Evolutionary conservation across 2,797 vertebrate genomes (phyloP).

Genomic region (Calcarius lapponicus): DNA sequence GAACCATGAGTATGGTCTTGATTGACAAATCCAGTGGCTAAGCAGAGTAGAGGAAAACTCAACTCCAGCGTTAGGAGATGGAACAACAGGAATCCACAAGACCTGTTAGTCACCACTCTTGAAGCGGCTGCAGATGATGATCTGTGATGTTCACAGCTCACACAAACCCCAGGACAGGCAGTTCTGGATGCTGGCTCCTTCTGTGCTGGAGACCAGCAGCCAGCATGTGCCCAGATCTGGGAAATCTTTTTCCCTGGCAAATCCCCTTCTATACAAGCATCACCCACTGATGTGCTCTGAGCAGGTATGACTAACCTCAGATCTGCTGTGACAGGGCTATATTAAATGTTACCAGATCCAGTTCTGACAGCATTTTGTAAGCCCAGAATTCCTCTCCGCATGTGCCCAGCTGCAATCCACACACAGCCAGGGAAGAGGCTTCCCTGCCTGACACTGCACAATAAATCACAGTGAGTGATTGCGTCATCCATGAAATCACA

Average conservation of each 20-base stretch:
- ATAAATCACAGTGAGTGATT: background rate
- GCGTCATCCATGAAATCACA: background rate
- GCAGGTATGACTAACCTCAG: background rate
- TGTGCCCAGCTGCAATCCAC: rapidly evolving
- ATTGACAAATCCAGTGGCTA: rapidly evolving
- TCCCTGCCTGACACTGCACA: background rate
- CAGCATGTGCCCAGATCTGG: rapidly evolving
- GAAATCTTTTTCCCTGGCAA: background rate
- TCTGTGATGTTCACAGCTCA: background rate
- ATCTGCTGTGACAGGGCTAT: background rate
- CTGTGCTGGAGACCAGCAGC: background rate
- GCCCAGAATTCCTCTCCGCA: background rate
- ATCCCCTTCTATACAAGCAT: background rate
- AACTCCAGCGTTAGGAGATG: background rate
- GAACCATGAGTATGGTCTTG: background rate
- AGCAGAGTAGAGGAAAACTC: background rate
- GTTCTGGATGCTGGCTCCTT: background rate
- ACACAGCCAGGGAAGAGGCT: background rate
- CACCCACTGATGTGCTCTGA: background rate
- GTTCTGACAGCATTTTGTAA: background rate
- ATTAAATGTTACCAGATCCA: background rate
- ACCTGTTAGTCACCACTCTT: background rate
- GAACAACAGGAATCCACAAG: background rate
- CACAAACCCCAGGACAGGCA: background rate
- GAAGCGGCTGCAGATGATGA: rapidly evolving